phyloP scores from a whole-genome alignment of 2,113 vertebrate species.

The Mesitornis unicolor region DNA sequence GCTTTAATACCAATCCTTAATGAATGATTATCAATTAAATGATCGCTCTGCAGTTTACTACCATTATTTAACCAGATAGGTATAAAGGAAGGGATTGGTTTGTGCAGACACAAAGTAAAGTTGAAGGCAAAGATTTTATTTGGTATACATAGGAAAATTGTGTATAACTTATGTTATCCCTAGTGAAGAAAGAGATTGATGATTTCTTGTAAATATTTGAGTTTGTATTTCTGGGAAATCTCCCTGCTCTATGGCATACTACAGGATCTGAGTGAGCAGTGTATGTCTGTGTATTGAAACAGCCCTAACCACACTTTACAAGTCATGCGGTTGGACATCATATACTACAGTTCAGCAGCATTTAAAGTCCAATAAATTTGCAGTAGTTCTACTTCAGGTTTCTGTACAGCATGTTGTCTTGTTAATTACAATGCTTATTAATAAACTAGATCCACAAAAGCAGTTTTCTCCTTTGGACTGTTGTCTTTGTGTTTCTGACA shows the following conservation, averaged over 20 bases:
- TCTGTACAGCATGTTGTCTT: conserved; percentile 79
- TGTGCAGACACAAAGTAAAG: conserved; percentile 55
- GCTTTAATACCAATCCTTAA: not conserved
- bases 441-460: conserved; percentile 74
- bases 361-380: conserved; percentile 57
- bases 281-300: conserved; percentile 55
- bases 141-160: conserved; percentile 60
- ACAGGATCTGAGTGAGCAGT: conserved; percentile 57
- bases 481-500: not conserved
- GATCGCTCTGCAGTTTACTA: not conserved
- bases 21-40: not conserved
- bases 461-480: not conserved
- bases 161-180: conserved; percentile 68
- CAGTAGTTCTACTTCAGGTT: conserved; percentile 69
- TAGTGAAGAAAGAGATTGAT: conserved; percentile 62
- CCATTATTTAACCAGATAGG: not conserved
- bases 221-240: conserved; percentile 66
- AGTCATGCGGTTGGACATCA: conserved; percentile 1
- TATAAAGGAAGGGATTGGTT: not conserved
- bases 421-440: conserved; percentile 74
- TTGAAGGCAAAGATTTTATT: conserved; percentile 71
- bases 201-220: conserved; percentile 70
- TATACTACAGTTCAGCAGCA: conserved; percentile 21
- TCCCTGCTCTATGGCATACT: conserved; percentile 62
- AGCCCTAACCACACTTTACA: conserved; percentile 46